These are phyloP conservation scores for Pseudomugil gertrudae DNA, from an alignment of 2,797 vertebrate genomes.

Conservation along the genomic window DNA sequence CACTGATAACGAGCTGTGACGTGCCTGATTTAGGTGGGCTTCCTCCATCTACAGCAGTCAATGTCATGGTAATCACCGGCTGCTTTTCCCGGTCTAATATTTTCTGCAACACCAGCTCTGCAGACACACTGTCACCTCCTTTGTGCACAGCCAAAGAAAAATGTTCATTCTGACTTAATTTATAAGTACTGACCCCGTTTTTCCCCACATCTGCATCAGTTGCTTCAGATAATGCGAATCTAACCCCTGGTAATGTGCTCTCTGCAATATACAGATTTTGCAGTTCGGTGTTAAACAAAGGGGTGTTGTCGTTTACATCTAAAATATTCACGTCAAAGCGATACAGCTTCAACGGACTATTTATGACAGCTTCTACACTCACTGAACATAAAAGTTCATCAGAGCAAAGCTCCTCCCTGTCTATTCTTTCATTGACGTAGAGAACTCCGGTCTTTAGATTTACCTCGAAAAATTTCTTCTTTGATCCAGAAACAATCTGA, in stretches of 20 bases:
- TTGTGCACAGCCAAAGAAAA: conserved; percentile 84
- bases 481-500: conserved; percentile 83
- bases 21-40: conserved; percentile 68
- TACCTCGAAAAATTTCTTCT: conserved; percentile 76
- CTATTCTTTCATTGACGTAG: conserved; percentile 77
- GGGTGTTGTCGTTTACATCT: conserved; percentile 78
- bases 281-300: conserved; percentile 49
- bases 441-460: conserved; percentile 78
- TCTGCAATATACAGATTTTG: conserved; percentile 72
- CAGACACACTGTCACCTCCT: conserved; percentile 60
- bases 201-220: conserved; percentile 84
- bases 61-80: conserved; percentile 60
- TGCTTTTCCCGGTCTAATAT: conserved; percentile 78
- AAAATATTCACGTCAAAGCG: conserved; percentile 73
- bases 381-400: conserved; percentile 70
- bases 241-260: conserved; percentile 75
- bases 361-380: conserved; percentile 82
- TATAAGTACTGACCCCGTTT: conserved; percentile 86
- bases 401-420: conserved; percentile 78
- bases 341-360: conserved; percentile 80
- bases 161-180: conserved; percentile 83
- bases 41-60: conserved; percentile 77
- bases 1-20: conserved; percentile 59
- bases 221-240: conserved; percentile 87
- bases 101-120: conserved; percentile 79